phyloP scores from a whole-genome alignment of 2,888 invertebrate genomes.

The Bombylius discolor region DNA sequence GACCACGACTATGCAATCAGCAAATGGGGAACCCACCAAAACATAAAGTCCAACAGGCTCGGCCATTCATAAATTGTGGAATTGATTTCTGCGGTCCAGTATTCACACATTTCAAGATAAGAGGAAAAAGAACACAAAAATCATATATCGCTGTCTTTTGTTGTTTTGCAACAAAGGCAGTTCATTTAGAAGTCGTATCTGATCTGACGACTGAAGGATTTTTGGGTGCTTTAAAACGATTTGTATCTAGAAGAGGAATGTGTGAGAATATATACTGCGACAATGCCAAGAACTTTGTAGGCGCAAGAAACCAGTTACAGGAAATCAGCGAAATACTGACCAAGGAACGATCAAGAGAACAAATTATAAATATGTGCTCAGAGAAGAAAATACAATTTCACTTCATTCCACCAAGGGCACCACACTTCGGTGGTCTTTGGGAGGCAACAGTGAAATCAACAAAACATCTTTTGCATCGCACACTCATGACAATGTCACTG shows the following conservation, averaged over 20 bases:
- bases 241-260: conserved; percentile 8
- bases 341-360: neutral
- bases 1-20: too few species aligned
- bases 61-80: conserved; percentile 8
- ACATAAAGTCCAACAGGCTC: conserved; percentile 1
- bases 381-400: neutral
- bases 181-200: conserved; percentile 9
- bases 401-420: conserved; percentile 4
- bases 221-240: conserved; percentile 7
- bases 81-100: conserved; percentile 1
- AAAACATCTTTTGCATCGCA: conserved; percentile 1
- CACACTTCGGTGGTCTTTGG: conserved; percentile 5
- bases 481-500: neutral
- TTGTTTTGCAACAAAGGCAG: conserved; percentile 8
- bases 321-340: neutral
- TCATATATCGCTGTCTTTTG: neutral
- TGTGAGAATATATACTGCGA: conserved; percentile 6
- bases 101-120: too few species aligned
- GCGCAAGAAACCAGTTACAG: neutral
- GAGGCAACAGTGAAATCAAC: conserved; percentile 5
- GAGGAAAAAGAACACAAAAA: neutral
- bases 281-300: neutral
- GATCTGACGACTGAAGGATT: conserved; percentile 7
- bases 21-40: too few species aligned
- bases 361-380: neutral